phyloP scores from a whole-genome alignment of 2,888 invertebrate species.

The Orthonychiurus folsomi region DNA sequence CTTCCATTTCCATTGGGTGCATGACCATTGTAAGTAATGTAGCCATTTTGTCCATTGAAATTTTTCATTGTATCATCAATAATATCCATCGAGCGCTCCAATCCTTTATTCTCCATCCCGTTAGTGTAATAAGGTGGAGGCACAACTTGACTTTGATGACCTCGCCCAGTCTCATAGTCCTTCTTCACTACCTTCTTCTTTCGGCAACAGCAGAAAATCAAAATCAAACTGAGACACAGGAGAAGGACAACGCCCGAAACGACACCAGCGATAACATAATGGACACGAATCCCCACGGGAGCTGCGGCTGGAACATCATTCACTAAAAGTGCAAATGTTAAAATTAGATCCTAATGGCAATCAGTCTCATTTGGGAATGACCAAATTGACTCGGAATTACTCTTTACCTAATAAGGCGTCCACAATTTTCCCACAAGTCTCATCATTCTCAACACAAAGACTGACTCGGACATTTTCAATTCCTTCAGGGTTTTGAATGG shows the following conservation, averaged over 20 bases:
- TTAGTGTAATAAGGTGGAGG: conserved; percentile 82
- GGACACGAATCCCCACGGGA: conserved; percentile 56
- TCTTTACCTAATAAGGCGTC: conserved; percentile 55
- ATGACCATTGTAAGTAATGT: conserved; percentile 50
- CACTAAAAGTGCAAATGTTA: conserved; percentile 45
- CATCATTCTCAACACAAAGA: conserved; percentile 69
- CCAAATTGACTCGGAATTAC: too few relatives aligned
- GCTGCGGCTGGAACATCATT: conserved; percentile 39
- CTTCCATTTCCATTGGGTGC: background rate
- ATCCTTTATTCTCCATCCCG: conserved; percentile 82
- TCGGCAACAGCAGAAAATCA: conserved; percentile 76
- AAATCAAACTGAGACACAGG: conserved; percentile 62
- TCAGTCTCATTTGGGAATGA: background rate
- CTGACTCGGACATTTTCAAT: conserved; percentile 58
- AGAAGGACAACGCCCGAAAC: conserved; percentile 73
- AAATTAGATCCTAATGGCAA: background rate
- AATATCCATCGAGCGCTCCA: conserved; percentile 80
- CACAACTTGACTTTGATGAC: conserved; percentile 55
- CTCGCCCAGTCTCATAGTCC: conserved; percentile 75
- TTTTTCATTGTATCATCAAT: conserved; percentile 69
- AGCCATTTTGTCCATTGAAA: conserved; percentile 62
- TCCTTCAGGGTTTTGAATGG: conserved; percentile 49
- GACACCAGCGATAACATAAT: conserved; percentile 49
- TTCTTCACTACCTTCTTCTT: conserved; percentile 76
- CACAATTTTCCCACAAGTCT: conserved; percentile 72